Percentiles rank a stretch among this genome's conserved stretches.
Conservation (phyloP, 2,113 vertebrate species). For the Eidolon helvum region DNA sequence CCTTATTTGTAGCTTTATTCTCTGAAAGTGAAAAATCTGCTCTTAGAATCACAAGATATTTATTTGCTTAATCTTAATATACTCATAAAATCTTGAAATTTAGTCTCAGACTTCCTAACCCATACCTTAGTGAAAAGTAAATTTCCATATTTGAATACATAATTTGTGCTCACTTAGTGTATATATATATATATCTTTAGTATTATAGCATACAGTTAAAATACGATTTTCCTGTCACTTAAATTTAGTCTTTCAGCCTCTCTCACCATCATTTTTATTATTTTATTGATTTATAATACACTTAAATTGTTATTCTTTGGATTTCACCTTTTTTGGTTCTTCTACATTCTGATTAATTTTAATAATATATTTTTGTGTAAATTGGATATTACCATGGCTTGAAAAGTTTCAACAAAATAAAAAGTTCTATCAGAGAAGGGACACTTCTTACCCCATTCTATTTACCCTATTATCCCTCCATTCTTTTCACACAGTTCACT, state of each 20-base stretch:
- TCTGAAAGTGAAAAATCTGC: not conserved
- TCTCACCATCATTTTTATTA: not conserved
- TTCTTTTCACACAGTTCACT: not conserved
- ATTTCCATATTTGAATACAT: not conserved
- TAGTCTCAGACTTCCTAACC: not conserved
- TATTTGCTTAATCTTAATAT: not conserved
- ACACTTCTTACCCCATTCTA: not conserved
- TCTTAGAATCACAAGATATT: not conserved
- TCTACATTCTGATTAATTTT: not conserved
- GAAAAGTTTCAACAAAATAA: not conserved
- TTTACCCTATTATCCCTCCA: not conserved
- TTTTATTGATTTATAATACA: not conserved
- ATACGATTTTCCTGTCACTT: not conserved
- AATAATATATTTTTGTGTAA: not conserved
- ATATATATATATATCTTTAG: not conserved
- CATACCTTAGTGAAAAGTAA: not conserved
- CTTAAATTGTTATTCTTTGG: not conserved
- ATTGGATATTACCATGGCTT: not conserved
- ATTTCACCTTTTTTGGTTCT: not conserved
- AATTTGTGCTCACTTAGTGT: not conserved
- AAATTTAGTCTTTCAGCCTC: not conserved
- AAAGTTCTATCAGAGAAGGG: not conserved
- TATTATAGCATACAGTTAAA: not conserved
- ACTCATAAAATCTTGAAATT: not conserved
- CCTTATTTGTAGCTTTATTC: not conserved